Percentiles rank a stretch among this genome's conserved stretches.
Evolutionary conservation across 2,797 vertebrate genomes (phyloP).

Genomic region (Ptychobarbus kaznakovi): DNA sequence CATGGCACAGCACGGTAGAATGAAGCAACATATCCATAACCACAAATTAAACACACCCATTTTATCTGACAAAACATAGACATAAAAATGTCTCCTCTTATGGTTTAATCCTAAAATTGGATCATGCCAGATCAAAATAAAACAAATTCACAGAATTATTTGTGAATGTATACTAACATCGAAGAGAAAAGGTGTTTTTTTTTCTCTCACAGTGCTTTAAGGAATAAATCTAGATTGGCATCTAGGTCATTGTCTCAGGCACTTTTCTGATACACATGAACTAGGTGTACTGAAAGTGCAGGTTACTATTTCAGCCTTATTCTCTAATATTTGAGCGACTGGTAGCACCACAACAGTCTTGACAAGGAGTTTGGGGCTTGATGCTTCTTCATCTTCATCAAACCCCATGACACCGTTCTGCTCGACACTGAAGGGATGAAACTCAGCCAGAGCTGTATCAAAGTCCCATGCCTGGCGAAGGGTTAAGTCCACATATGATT

Average conservation of each 20-base stretch:
- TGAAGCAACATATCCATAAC: constrained; percentile 57
- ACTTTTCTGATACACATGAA: constrained; percentile 70
- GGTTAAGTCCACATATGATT: constrained; percentile 73
- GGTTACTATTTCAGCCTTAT: constrained; percentile 70
- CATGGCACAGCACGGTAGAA: constrained; percentile 50
- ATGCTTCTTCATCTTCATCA: constrained; percentile 55
- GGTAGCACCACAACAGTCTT: constrained; percentile 30
- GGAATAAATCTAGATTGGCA: not conserved
- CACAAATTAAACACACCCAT: constrained; percentile 25
- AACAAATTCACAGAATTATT: constrained; percentile 60
- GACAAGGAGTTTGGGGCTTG: constrained; percentile 33
- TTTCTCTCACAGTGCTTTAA: not conserved
- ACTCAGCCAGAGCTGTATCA: constrained; percentile 70
- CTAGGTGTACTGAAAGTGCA: constrained; percentile 77
- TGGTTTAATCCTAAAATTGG: constrained; percentile 45
- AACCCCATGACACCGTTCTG: constrained; percentile 58
- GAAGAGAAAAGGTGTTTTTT: not conserved
- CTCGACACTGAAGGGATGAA: constrained; percentile 80
- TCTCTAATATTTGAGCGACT: constrained; percentile 24
- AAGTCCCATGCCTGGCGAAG: constrained; percentile 78
- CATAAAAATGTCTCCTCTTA: not conserved
- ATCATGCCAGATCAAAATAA: constrained; percentile 45
- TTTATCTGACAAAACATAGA: constrained; percentile 20
- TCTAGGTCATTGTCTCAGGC: constrained; percentile 56
- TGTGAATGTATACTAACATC: constrained; percentile 13